Base-by-base conservation (phyloP, 2,888 invertebrate genomes). In the Erynnis tages region DNA sequence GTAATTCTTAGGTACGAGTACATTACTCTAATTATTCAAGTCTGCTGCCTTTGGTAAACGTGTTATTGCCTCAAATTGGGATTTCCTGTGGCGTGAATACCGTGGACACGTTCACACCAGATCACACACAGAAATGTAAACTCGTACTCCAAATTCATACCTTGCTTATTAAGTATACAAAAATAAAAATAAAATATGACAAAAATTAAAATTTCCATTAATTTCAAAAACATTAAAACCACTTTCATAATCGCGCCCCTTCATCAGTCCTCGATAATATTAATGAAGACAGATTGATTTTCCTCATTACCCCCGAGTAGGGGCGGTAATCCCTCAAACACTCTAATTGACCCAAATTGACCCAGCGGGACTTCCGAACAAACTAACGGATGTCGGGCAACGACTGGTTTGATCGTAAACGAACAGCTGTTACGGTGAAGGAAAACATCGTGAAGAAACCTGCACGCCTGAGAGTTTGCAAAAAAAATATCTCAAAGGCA, bases 281-380 rank as follows among this genome's bases (percentile, higher is more conserved):
- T 10, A 37, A 21, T 21, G 5, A 21, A 37, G 21, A 13, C 21
- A 10, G 37, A 37, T 37, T 37, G 35, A 13, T 35, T 35, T 35
- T 16, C 35, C 19, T 37, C 21, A 19, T 5, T 37, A 21, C 11
- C 37, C 21, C 17, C 10, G 37, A n/a, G n/a, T n/a, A n/a, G 21
- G 37, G 11, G 6, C 37, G 19, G 11, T 37, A 21, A 37, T 21
- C 37, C 11, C 37, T 37, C 11, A 37, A 37, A 37, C 37, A 37
- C 17, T 10, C 37, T 21, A 37, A 37, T 37, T 37, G 37, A 21
- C 37, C 21, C 10, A 37, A 21, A 21, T 37, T 37, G 37, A 21
- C 37, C 37, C 37, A 11, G 21, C 21, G 4, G 10, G 21, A 17
- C 19, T 21, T 10, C 37, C 37, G 21, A 21, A 21, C 10, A 2